Conservation (phyloP, 2,113 vertebrate genomes). For the Nanorana parkeri region DNA sequence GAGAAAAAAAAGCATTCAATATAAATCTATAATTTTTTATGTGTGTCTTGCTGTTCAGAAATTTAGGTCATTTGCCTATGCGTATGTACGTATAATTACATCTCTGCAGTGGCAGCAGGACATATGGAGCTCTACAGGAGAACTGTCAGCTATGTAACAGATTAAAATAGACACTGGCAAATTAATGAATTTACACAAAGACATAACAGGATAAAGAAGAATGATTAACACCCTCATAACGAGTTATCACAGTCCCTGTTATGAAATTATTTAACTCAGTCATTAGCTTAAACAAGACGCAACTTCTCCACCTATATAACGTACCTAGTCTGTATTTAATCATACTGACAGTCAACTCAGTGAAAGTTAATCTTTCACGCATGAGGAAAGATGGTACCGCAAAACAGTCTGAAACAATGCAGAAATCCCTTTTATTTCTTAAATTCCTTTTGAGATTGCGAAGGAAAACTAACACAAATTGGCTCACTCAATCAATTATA, state of each 20-base stretch:
- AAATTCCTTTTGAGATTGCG: too few species aligned
- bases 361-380: too few species aligned
- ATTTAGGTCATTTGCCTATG: neutral
- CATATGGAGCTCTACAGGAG: slow-evolving; percentile 3
- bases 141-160: neutral
- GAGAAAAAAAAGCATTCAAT: neutral
- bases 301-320: too few species aligned
- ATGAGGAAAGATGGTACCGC: too few species aligned
- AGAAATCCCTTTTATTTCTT: too few species aligned
- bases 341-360: too few species aligned
- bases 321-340: too few species aligned
- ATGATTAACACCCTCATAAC: neutral
- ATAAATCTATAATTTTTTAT: neutral
- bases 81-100: neutral
- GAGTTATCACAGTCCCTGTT: neutral
- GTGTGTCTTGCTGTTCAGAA: neutral
- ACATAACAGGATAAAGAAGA: neutral
- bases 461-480: too few species aligned
- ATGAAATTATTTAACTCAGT: neutral
- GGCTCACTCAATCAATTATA: too few species aligned
- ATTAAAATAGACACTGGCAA: neutral
- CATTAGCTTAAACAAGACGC: too few species aligned
- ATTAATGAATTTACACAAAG: neutral
- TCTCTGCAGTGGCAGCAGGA: too few species aligned
- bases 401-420: too few species aligned